Conservation (phyloP, 1,140 invertebrate genomes). For the Arion vulgaris region DNA sequence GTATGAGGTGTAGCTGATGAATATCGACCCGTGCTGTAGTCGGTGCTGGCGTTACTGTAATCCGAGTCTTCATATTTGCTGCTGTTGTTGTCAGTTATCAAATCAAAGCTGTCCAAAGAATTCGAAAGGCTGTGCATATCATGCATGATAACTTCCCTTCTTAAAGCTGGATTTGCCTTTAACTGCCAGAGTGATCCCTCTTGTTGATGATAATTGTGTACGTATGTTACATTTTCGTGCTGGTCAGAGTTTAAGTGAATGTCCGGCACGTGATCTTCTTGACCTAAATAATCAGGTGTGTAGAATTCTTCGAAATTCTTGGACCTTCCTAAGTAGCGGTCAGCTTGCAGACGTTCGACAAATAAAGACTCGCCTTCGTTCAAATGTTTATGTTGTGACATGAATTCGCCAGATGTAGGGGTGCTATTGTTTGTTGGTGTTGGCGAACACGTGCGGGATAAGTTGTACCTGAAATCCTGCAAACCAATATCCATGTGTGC, state of each 20-base stretch:
- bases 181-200: not conserved
- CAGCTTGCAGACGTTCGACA: not conserved
- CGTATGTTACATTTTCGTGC: not conserved
- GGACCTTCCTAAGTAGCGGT: not conserved
- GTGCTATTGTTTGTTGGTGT: not conserved
- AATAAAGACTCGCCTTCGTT: not conserved
- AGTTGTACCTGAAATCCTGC: too few species aligned
- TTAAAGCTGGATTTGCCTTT: not conserved
- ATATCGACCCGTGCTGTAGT: not conserved
- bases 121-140: not conserved
- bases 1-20: not conserved
- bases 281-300: not conserved
- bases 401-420: not conserved
- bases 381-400: not conserved
- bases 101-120: not conserved
- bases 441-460: too few species aligned
- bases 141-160: not conserved
- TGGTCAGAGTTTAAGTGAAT: not conserved
- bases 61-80: slow-evolving; percentile 11
- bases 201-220: not conserved
- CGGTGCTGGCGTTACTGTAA: slow-evolving; percentile 2
- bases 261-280: not conserved
- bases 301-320: not conserved
- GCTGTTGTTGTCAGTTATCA: not conserved
- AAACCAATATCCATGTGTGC: not conserved